Percentiles rank a stretch among this genome's conserved stretches.
phyloP scores from a whole-genome alignment of 2,797 vertebrate genomes.

The Meriones psammophilus region DNA sequence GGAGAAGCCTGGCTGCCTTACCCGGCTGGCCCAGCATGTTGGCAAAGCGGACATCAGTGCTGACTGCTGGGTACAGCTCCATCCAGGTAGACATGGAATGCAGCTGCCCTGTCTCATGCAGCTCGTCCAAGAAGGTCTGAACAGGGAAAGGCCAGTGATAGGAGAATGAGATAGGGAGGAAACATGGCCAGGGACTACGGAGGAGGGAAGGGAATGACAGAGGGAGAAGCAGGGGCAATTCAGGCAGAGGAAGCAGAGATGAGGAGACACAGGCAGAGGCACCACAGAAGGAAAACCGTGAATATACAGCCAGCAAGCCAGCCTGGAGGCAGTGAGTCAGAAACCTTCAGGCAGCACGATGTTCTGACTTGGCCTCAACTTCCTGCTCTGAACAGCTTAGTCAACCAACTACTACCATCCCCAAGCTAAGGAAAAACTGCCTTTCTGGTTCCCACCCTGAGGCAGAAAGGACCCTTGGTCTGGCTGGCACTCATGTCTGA shows the following conservation, averaged over 20 bases:
- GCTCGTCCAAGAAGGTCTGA: constrained; percentile 89
- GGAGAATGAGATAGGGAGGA: constrained; percentile 1
- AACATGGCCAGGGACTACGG: neutral
- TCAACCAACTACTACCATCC: neutral
- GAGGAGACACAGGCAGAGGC: neutral
- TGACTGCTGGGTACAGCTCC: constrained; percentile 89
- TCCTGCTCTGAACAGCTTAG: neutral
- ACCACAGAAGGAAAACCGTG: neutral
- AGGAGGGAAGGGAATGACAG: neutral
- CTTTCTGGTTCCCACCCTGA: neutral
- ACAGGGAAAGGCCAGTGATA: constrained; percentile 79
- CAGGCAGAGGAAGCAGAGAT: constrained; percentile 25
- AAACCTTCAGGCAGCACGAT: constrained; percentile 18
- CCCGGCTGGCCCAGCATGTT: constrained; percentile 90
- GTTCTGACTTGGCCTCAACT: neutral
- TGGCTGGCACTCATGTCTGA: neutral
- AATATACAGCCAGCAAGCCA: neutral
- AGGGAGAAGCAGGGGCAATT: neutral
- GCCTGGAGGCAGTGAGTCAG: neutral
- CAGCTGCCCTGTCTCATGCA: constrained; percentile 89
- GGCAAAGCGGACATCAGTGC: constrained; percentile 88
- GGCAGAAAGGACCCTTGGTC: neutral
- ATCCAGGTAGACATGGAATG: constrained; percentile 91
- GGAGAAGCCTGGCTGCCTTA: constrained; percentile 84
- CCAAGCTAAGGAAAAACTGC: neutral